These are phyloP conservation scores for Sebastes aleutianus DNA, from an alignment of 2,797 vertebrate species.

Conservation along the genomic window DNA sequence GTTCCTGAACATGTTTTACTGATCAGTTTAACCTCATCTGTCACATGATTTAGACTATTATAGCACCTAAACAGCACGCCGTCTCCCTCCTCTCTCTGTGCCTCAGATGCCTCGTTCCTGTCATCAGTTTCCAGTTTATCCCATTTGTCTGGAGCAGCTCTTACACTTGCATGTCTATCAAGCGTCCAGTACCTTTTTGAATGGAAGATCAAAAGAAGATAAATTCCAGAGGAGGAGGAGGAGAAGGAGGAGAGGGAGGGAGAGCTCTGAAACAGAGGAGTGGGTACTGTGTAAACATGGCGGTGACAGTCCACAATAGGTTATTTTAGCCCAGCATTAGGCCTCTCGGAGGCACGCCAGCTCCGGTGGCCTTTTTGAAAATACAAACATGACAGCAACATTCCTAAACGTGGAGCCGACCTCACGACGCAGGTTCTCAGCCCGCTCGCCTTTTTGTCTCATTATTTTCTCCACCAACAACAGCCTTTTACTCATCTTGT, in stretches of 20 bases:
- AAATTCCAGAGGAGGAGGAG: slow-evolving; percentile 82
- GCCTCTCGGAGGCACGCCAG: slow-evolving; percentile 87
- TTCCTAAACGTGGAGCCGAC: slow-evolving; percentile 71
- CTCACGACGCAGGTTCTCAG: slow-evolving; percentile 64
- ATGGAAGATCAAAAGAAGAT: slow-evolving; percentile 94
- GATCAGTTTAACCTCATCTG: slow-evolving; percentile 90
- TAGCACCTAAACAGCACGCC: slow-evolving; percentile 86
- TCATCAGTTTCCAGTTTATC: slow-evolving; percentile 91
- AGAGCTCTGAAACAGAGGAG: slow-evolving; percentile 78
- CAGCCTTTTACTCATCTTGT: slow-evolving; percentile 21
- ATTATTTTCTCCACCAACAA: slow-evolving; percentile 49
- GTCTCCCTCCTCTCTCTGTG: slow-evolving; percentile 86
- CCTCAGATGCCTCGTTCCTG: slow-evolving; percentile 89
- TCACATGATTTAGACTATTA: slow-evolving; percentile 90
- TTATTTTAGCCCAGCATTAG: slow-evolving; percentile 87
- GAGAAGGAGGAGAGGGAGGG: slow-evolving; percentile 48
- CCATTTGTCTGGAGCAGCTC: slow-evolving; percentile 87
- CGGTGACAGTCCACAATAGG: slow-evolving; percentile 89
- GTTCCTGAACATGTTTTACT: slow-evolving; percentile 83
- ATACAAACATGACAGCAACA: slow-evolving; percentile 79
- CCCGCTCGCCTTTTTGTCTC: slow-evolving; percentile 54
- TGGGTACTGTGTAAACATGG: slow-evolving; percentile 90
- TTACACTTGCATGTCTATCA: slow-evolving; percentile 90
- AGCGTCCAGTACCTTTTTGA: slow-evolving; percentile 86
- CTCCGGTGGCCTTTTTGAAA: slow-evolving; percentile 80